Evolutionary conservation across 2,113 vertebrate genomes (phyloP), one percentile per base, ranked within the genome.

Genomic region (Indicator indicator): DNA sequence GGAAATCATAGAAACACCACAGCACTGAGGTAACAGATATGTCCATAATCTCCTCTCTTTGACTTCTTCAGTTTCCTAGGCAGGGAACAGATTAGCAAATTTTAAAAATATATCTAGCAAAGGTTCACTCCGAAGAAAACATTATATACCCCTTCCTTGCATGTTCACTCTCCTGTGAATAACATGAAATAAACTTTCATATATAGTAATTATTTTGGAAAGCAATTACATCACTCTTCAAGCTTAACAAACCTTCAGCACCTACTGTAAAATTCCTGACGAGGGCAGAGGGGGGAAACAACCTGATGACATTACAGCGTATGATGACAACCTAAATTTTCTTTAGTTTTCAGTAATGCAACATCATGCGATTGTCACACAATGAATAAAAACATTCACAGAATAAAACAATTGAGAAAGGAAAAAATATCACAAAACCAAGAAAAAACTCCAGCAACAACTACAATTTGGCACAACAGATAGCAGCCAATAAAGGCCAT

Each of bases 1-100:
- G 81, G 70, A 90, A 95, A 55, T 82, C 74, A 86, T 33, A 96
- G 88, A 71, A 95, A 94, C 48, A 3, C 71, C 82, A 76, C 21
- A 77, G 84, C 68, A 54, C 1, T 90, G 60, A 89, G 65, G 76
- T 64, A 91, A 83, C 40, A 83, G 72, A 32, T 64, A 75, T 4
- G 44, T 60, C 88, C 48, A 48, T 75, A 77, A 87, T 62, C 91
- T 68, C 72, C 72, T 87, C 78, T 62, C 70, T 83, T 93, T 83
- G 64, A 91, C 48, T 86, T 78, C 75, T 48, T 93, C 24, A 21
- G 71, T 74, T 83, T 90, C 78, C 89, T 44, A 77, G 64, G 75
- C 58, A 83, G 82, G 64, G 80, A 88, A 71, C 26, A 40, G 32
- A 89, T 68, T 64, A 87, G 32, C 44, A 88, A 74, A 52, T 13